A percentile compares a stretch with the other conserved stretches of the same genome.
phyloP scores from a whole-genome alignment of 1,140 invertebrate genomes.

The Protaetia brevitarsis region DNA sequence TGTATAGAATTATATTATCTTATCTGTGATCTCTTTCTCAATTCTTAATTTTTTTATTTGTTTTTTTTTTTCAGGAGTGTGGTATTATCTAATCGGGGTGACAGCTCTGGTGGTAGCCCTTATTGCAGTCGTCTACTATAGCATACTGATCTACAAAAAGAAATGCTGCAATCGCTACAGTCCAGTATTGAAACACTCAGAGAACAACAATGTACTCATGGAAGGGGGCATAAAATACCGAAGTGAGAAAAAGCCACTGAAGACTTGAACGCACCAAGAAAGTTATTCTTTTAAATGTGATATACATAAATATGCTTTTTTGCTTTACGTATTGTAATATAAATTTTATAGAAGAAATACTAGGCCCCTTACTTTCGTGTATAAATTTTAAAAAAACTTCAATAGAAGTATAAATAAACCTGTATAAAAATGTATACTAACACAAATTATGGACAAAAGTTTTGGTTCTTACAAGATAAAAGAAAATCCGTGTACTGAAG shows the following conservation, averaged over 20 bases:
- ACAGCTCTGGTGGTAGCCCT: background rate
- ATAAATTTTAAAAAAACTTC: background rate
- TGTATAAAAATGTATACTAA: background rate
- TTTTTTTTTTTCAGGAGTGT: background rate
- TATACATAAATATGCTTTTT: slow-evolving; percentile 7
- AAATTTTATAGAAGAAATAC: background rate
- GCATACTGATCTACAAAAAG: background rate
- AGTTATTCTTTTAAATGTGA: slow-evolving; percentile 3
- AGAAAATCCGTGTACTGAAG: background rate
- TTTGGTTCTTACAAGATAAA: background rate
- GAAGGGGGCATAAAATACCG: background rate
- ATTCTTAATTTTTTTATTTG: background rate
- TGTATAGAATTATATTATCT: too few species aligned
- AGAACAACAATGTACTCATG: background rate
- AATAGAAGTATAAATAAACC: background rate
- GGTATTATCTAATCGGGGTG: background rate
- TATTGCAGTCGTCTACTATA: background rate
- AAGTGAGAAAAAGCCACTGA: background rate
- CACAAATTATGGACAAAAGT: background rate
- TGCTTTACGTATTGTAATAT: slow-evolving; percentile 14
- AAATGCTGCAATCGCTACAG: background rate
- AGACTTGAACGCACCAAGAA: slow-evolving; percentile 9
- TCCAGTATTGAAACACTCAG: background rate
- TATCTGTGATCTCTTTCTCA: background rate
- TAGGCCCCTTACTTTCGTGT: background rate